Conservation (phyloP, 23 tunicate species). For the Halocynthia roretzi region DNA sequence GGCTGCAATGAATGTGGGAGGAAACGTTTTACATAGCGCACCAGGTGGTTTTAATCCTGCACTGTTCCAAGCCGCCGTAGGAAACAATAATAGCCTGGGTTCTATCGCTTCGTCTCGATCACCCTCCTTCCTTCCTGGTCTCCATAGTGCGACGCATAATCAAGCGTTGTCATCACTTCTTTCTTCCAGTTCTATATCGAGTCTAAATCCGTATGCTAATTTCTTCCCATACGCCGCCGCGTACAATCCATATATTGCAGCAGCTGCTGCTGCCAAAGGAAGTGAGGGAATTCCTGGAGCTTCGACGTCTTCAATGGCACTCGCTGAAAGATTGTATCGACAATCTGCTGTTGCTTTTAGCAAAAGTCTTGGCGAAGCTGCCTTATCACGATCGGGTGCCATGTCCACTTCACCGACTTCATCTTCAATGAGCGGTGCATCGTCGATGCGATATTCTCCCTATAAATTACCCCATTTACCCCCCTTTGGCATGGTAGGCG, state of each 20-base stretch:
- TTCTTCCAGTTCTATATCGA: constrained; percentile 20
- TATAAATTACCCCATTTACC: constrained; percentile 9
- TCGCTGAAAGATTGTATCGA: constrained; percentile 64
- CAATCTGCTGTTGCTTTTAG: constrained; percentile 31
- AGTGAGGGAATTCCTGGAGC: constrained; percentile 30
- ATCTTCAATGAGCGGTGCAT: not conserved
- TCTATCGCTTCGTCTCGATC: constrained; percentile 32
- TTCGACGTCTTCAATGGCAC: constrained; percentile 45
- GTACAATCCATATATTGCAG: constrained; percentile 24
- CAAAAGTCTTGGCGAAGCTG: constrained; percentile 5
- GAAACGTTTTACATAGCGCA: constrained; percentile 30
- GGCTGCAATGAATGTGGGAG: constrained; percentile 40
- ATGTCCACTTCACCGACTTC: constrained; percentile 29
- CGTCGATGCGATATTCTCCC: constrained; percentile 10
- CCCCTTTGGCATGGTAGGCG: not conserved
- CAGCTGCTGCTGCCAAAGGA: constrained; percentile 41
- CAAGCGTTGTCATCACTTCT: constrained; percentile 40
- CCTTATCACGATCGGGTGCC: constrained; percentile 24
- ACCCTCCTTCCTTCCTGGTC: constrained; percentile 23
- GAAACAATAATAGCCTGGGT: constrained; percentile 17
- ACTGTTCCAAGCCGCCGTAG: constrained; percentile 72
- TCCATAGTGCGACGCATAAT: not conserved
- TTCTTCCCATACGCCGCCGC: constrained; percentile 44
- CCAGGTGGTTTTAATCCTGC: constrained; percentile 56
- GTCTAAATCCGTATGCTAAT: constrained; percentile 63